These are phyloP conservation scores for Onthophagus taurus DNA, from an alignment of 1,140 invertebrate genomes.

Conservation along the genomic window DNA sequence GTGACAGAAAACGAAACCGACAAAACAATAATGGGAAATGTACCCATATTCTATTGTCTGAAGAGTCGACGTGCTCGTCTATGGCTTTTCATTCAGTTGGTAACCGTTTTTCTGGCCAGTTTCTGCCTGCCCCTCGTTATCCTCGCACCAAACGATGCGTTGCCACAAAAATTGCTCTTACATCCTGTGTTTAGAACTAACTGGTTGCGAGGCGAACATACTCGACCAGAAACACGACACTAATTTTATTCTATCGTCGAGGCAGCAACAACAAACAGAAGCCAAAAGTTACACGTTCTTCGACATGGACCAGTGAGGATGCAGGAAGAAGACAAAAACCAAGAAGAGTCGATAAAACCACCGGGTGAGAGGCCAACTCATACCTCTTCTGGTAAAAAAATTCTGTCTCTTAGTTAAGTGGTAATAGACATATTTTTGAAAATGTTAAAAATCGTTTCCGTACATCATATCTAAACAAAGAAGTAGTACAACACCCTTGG, in stretches of 20 bases:
- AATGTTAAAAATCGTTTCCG: too few species aligned
- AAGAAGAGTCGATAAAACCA: conserved; percentile 17
- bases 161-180: conserved; percentile 42
- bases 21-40: conserved; percentile 28
- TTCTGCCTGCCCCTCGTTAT: neutral
- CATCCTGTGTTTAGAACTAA: conserved; percentile 41
- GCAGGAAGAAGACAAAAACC: neutral
- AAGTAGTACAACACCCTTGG: too few species aligned
- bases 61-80: neutral
- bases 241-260: conserved; percentile 16
- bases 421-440: too few species aligned
- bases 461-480: too few species aligned
- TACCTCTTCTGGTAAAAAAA: too few species aligned
- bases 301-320: conserved; percentile 18
- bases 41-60: neutral
- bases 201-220: conserved; percentile 31
- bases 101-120: conserved; percentile 1
- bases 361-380: too few species aligned
- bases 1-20: conserved; percentile 11
- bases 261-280: conserved; percentile 12
- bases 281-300: conserved; percentile 31
- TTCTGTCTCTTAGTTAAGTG: too few species aligned
- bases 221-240: conserved; percentile 5
- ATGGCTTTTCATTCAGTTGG: neutral
- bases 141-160: conserved; percentile 30